phyloP scores from a whole-genome alignment of 2,888 invertebrate species.

The Metellina segmentata region DNA sequence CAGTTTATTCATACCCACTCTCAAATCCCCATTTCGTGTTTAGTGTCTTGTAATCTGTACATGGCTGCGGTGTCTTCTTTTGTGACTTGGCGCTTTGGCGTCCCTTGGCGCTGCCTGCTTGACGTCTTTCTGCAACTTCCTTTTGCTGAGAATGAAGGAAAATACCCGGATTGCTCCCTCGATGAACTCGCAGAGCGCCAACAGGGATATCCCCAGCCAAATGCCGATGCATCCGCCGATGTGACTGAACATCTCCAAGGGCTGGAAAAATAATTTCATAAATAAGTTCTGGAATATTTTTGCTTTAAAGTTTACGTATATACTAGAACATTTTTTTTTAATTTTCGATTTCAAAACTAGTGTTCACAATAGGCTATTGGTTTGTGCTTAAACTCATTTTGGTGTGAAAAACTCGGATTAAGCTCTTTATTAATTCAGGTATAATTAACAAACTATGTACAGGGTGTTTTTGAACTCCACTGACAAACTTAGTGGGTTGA shows the following conservation, averaged over 20 bases:
- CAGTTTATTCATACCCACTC: too few species aligned
- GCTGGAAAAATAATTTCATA: conserved; percentile 35
- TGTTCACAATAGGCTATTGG: too few species aligned
- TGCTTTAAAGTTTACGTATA: too few species aligned
- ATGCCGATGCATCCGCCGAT: conserved; percentile 68
- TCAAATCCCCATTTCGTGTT: background rate
- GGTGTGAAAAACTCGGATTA: too few species aligned
- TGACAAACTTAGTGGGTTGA: too few species aligned
- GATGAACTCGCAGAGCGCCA: conserved; percentile 66
- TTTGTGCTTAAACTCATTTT: too few species aligned
- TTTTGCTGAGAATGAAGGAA: conserved; percentile 41
- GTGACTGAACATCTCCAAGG: conserved; percentile 70
- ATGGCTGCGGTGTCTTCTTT: background rate
- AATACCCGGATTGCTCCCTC: conserved; percentile 57
- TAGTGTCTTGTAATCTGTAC: background rate
- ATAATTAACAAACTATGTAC: too few species aligned
- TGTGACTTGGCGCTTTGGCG: background rate
- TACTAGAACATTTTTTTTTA: too few species aligned
- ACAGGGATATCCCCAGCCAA: conserved; percentile 65
- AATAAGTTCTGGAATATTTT: background rate
- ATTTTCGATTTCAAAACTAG: too few species aligned
- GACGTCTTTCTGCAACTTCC: conserved; percentile 26
- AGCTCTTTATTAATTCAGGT: too few species aligned
- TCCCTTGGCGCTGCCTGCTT: background rate
- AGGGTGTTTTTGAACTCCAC: too few species aligned